phyloP scores from a whole-genome alignment of 2,888 invertebrate species.

The Aphodius granarius region DNA sequence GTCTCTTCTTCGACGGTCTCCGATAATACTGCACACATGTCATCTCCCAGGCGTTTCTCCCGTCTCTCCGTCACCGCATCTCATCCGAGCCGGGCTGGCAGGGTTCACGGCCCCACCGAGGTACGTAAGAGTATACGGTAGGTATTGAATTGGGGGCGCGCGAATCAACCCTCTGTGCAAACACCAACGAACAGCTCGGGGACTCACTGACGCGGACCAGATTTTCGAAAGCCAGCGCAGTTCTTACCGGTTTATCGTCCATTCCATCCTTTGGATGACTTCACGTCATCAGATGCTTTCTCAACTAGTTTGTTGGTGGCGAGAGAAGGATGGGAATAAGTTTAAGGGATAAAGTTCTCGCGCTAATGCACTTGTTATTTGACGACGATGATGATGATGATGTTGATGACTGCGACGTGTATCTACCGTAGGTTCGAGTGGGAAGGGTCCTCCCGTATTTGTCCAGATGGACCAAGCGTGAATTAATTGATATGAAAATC shows the following conservation, averaged over 20 bases:
- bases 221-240: slow-evolving; percentile 40
- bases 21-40: slow-evolving; percentile 31
- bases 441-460: slow-evolving; percentile 34
- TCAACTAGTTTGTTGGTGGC: neutral
- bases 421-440: slow-evolving; percentile 21
- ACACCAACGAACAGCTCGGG: slow-evolving; percentile 32
- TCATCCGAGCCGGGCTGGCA: neutral
- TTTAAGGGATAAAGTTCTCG: slow-evolving; percentile 1
- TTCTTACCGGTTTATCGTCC: slow-evolving; percentile 28
- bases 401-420: slow-evolving; percentile 21
- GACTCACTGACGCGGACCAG: slow-evolving; percentile 41
- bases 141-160: slow-evolving; percentile 26
- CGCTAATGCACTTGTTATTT: slow-evolving; percentile 18
- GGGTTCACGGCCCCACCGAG: slow-evolving; percentile 20
- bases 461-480: slow-evolving; percentile 34
- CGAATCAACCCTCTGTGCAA: slow-evolving; percentile 43
- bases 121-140: slow-evolving; percentile 31
- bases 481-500: slow-evolving; percentile 36
- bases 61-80: slow-evolving; percentile 17
- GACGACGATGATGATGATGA: slow-evolving; percentile 23
- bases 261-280: slow-evolving; percentile 9
- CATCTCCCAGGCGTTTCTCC: slow-evolving; percentile 34
- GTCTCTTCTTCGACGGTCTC: neutral
- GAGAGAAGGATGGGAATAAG: slow-evolving; percentile 10
- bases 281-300: slow-evolving; percentile 17